Conservation (phyloP, 2,797 vertebrate species). For the Chromobotia macracanthus region DNA sequence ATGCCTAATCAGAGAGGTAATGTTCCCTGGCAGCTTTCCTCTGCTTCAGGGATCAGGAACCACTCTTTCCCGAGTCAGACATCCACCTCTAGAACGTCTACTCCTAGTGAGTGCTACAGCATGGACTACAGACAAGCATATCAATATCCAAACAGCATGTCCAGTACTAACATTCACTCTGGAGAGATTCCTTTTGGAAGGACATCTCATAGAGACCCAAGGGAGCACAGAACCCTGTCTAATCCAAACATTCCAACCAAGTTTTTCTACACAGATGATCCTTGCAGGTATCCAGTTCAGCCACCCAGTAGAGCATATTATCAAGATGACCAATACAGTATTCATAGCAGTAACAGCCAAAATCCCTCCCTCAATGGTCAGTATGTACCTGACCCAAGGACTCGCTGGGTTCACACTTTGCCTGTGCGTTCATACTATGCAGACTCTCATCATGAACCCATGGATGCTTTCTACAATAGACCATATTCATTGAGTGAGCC, state of each 20-base stretch:
- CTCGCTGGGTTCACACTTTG: conserved; percentile 80
- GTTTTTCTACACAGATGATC: conserved; percentile 90
- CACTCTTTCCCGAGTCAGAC: conserved; percentile 83
- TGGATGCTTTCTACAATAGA: conserved; percentile 72
- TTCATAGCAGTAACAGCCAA: conserved; percentile 77
- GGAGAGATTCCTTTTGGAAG: conserved; percentile 71
- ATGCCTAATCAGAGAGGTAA: conserved; percentile 71
- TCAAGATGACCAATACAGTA: conserved; percentile 78
- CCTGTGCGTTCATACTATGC: conserved; percentile 79
- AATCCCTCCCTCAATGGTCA: conserved; percentile 76
- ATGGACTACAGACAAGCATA: conserved; percentile 82
- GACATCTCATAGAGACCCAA: conserved; percentile 77
- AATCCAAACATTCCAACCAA: conserved; percentile 85
- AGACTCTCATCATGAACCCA: conserved; percentile 70
- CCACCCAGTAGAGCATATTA: conserved; percentile 73
- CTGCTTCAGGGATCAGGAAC: conserved; percentile 77
- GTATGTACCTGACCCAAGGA: conserved; percentile 74
- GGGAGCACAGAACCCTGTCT: conserved; percentile 82
- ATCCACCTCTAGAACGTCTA: conserved; percentile 85
- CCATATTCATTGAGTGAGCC: conserved; percentile 83
- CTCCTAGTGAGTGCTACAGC: conserved; percentile 89
- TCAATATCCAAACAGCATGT: conserved; percentile 76
- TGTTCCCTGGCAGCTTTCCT: conserved; percentile 78
- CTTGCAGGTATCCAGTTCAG: conserved; percentile 77
- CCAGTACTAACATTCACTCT: conserved; percentile 80